A percentile compares a stretch with the other conserved stretches of the same genome.
These are phyloP conservation scores for Musca domestica DNA, from an alignment of 1,140 invertebrate genomes.

Conservation along the genomic window DNA sequence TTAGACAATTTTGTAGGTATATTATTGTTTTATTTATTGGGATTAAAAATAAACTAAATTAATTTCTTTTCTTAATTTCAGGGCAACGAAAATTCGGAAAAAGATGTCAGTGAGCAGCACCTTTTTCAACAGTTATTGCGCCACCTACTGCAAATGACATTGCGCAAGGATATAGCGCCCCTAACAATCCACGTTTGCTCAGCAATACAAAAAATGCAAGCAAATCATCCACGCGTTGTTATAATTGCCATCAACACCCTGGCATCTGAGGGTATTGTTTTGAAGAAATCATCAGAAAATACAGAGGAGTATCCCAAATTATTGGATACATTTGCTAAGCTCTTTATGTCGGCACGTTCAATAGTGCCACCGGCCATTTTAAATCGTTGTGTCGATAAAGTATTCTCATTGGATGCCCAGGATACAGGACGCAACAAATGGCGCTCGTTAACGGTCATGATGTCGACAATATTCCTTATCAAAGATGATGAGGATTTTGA, in stretches of 20 bases:
- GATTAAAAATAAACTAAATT: too few species aligned
- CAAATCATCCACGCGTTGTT: slow-evolving; percentile 29
- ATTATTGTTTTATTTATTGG: too few species aligned
- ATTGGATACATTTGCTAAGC: slow-evolving; percentile 8
- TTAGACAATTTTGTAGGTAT: too few species aligned
- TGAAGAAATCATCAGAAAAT: slow-evolving; percentile 12
- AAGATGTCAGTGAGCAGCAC: slow-evolving; percentile 3
- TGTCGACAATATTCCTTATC: slow-evolving; percentile 3
- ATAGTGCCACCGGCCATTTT: slow-evolving; percentile 36
- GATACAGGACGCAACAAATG: background rate
- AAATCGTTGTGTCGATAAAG: slow-evolving; percentile 30
- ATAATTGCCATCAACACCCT: slow-evolving; percentile 38
- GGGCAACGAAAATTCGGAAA: slow-evolving; percentile 5
- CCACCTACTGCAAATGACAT: background rate
- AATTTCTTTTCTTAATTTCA: background rate
- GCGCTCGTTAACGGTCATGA: background rate
- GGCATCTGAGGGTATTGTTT: slow-evolving; percentile 27
- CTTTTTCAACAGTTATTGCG: background rate
- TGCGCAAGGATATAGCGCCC: slow-evolving; percentile 1
- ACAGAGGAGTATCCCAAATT: slow-evolving; percentile 12
- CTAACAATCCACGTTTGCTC: slow-evolving; percentile 28
- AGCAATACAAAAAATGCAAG: slow-evolving; percentile 30
- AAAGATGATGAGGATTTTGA: slow-evolving; percentile 47
- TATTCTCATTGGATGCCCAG: slow-evolving; percentile 14
- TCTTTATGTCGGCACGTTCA: slow-evolving; percentile 2